Conservation (phyloP, 2,797 vertebrate genomes). For the Eulemur albifrons region DNA sequence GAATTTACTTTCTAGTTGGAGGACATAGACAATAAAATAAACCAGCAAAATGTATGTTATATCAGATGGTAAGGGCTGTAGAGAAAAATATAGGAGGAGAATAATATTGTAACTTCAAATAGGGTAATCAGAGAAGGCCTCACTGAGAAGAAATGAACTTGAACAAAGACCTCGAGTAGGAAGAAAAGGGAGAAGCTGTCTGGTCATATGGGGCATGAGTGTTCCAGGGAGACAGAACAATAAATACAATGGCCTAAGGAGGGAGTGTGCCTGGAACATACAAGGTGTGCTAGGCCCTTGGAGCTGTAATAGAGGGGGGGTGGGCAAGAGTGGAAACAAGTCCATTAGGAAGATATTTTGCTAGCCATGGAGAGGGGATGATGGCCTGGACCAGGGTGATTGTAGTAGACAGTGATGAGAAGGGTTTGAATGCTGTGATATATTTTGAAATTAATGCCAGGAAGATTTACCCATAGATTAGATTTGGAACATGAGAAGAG, state of each 20-base stretch:
- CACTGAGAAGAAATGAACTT: not conserved
- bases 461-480: not conserved
- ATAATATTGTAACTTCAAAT: not conserved
- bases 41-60: not conserved
- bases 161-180: not conserved
- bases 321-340: not conserved
- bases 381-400: not conserved
- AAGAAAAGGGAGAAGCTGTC: not conserved
- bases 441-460: conserved; percentile 21
- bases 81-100: not conserved
- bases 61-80: not conserved
- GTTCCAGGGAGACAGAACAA: not conserved
- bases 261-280: not conserved
- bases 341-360: not conserved
- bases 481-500: not conserved
- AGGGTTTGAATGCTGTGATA: not conserved
- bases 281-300: not conserved
- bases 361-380: not conserved
- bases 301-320: not conserved
- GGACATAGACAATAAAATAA: not conserved
- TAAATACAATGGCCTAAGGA: not conserved
- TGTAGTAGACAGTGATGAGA: not conserved
- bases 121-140: not conserved
- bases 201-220: not conserved
- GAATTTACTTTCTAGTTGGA: not conserved